Percentiles rank a stretch among this genome's conserved stretches.
These are phyloP conservation scores for Coelogynopora nodosa DNA, from an alignment of 2,888 invertebrate genomes.

Conservation along the genomic window DNA sequence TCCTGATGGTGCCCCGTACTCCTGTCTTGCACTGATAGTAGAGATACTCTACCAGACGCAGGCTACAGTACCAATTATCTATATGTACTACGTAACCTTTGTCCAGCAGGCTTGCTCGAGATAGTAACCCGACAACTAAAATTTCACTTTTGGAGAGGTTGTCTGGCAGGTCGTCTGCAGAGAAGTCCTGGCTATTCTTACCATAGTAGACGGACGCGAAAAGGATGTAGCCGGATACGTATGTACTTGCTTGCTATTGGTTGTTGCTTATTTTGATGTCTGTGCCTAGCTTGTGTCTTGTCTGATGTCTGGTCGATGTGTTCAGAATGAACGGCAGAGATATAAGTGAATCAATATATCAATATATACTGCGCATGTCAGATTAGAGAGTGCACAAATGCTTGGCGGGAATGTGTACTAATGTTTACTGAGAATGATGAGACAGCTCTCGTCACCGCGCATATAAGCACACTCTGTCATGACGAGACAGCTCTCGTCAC, in stretches of 20 bases:
- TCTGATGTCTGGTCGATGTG: too few species aligned
- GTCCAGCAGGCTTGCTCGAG: conserved; percentile 22
- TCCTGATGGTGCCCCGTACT: conserved; percentile 34
- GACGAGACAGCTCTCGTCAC: background rate
- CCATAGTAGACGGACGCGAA: conserved; percentile 28
- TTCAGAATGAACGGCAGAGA: too few species aligned
- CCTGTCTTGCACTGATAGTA: conserved; percentile 28
- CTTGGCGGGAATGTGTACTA: background rate
- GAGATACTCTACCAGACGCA: conserved; percentile 29
- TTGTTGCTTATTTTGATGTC: too few species aligned
- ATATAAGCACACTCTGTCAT: background rate
- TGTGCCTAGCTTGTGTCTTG: too few species aligned
- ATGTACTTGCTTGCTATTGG: too few species aligned
- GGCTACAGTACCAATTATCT: conserved; percentile 34
- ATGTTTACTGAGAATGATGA: background rate
- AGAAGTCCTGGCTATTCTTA: conserved; percentile 16
- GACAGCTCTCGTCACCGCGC: background rate
- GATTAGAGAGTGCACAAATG: background rate
- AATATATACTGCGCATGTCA: background rate
- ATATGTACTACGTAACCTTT: conserved; percentile 36
- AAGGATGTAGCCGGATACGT: background rate
- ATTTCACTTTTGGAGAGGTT: conserved; percentile 33
- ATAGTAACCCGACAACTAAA: conserved; percentile 24
- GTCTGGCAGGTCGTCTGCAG: conserved; percentile 25
- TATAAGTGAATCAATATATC: too few species aligned